Percentiles rank a stretch among this genome's conserved stretches.
Evolutionary conservation across 2,113 vertebrate genomes (phyloP).

Genomic region (Rhabdornis inornatus): DNA sequence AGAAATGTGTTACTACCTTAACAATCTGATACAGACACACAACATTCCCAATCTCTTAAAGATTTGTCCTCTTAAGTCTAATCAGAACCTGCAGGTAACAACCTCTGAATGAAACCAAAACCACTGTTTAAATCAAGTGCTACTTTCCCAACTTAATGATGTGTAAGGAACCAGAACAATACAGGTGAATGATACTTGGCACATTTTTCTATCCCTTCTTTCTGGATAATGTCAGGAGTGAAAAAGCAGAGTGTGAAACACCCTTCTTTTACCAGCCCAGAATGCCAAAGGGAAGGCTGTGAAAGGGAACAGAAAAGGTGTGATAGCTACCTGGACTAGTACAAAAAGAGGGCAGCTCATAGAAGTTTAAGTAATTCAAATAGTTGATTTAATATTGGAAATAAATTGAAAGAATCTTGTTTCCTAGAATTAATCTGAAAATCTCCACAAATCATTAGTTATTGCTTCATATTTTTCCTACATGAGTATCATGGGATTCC

Average conservation of each 20-base stretch:
- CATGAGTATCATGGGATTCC: background rate
- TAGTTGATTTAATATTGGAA: background rate
- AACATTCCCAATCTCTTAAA: background rate
- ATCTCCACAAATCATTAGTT: background rate
- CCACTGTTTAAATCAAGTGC: background rate
- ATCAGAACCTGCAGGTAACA: background rate
- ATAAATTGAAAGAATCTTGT: background rate
- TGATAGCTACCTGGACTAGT: background rate
- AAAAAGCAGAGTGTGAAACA: background rate
- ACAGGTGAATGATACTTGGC: background rate
- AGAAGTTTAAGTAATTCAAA: background rate
- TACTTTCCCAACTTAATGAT: background rate
- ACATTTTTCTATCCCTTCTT: background rate
- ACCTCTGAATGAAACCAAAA: background rate
- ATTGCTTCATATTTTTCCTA: background rate
- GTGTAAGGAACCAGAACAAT: background rate
- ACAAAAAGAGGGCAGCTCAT: background rate
- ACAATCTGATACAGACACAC: background rate
- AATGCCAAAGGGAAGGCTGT: background rate
- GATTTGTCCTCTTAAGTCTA: background rate
- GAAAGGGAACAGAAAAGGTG: background rate
- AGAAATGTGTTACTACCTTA: background rate
- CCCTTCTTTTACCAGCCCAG: background rate
- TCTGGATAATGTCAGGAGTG: background rate
- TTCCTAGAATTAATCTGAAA: background rate